Evolutionary conservation across 2,113 vertebrate species (phyloP).

Genomic region (Microcebus murinus): DNA sequence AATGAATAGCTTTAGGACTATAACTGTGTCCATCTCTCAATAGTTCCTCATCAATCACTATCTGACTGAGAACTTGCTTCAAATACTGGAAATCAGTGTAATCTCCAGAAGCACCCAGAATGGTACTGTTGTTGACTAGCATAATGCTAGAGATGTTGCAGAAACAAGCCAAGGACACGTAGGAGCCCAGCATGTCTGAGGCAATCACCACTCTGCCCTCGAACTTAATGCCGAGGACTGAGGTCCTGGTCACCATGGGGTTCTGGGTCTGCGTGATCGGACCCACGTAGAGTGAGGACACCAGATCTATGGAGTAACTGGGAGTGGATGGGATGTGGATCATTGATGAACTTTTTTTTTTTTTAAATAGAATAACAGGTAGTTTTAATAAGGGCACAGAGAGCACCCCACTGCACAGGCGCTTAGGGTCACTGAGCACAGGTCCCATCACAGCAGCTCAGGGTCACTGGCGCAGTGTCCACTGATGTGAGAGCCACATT

Average conservation of each 20-base stretch:
- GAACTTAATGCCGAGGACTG: constrained; percentile 94
- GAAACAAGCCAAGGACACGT: constrained; percentile 95
- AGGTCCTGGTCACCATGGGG: constrained; percentile 96
- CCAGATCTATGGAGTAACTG: constrained; percentile 57
- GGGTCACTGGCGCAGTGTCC: not conserved
- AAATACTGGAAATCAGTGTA: constrained; percentile 97
- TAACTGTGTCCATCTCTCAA: constrained; percentile 96
- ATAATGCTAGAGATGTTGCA: constrained; percentile 94
- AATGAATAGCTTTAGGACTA: constrained; percentile 94
- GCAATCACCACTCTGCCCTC: constrained; percentile 92
- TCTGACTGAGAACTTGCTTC: constrained; percentile 95
- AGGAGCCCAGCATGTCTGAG: constrained; percentile 95
- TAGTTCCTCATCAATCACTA: constrained; percentile 97
- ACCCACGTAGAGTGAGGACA: not conserved
- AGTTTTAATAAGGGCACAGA: no score
- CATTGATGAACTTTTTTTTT: no score
- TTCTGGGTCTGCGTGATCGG: constrained; percentile 89
- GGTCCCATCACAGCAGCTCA: not conserved
- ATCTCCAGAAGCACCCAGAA: constrained; percentile 95
- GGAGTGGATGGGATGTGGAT: constrained; percentile 76
- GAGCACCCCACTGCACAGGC: not conserved
- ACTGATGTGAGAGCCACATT: not conserved
- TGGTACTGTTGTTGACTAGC: constrained; percentile 93
- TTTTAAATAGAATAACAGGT: not conserved
- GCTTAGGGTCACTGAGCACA: no score